A percentile compares a stretch with the other conserved stretches of the same genome.
Evolutionary conservation across 2,888 invertebrate species (phyloP).

Genomic region (Stenodema calcarata): DNA sequence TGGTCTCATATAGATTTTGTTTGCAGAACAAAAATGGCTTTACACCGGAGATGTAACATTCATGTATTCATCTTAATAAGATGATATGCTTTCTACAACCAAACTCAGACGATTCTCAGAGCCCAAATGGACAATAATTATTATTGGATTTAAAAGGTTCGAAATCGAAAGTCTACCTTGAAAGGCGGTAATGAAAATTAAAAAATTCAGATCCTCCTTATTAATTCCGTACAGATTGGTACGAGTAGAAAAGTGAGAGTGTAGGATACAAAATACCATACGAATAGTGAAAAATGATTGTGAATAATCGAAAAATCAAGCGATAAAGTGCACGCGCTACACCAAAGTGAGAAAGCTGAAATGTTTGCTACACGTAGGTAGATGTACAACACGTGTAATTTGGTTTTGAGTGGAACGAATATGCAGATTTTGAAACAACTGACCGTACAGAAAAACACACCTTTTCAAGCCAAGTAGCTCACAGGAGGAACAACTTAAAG

Average conservation of each 20-base stretch:
- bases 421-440: neutral
- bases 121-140: no score
- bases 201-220: no score
- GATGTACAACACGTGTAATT: neutral
- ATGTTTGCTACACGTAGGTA: neutral
- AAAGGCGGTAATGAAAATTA: no score
- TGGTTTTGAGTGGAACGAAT: neutral
- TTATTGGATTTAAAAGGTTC: no score
- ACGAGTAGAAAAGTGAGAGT: neutral
- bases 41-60: no score
- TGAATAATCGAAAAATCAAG: slow-evolving; percentile 7
- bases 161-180: no score
- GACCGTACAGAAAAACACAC: slow-evolving; percentile 22
- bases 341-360: neutral
- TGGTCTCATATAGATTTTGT: no score
- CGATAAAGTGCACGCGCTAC: slow-evolving; percentile 35
- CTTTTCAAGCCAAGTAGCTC: slow-evolving; percentile 35
- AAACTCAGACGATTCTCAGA: no score
- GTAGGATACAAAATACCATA: neutral
- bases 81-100: no score
- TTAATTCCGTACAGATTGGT: no score
- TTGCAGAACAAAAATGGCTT: no score
- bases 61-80: no score
- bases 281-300: neutral
- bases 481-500: slow-evolving; percentile 41